These are phyloP conservation scores for Oryzias curvinotus DNA, from an alignment of 2,113 vertebrate genomes.

Conservation along the genomic window DNA sequence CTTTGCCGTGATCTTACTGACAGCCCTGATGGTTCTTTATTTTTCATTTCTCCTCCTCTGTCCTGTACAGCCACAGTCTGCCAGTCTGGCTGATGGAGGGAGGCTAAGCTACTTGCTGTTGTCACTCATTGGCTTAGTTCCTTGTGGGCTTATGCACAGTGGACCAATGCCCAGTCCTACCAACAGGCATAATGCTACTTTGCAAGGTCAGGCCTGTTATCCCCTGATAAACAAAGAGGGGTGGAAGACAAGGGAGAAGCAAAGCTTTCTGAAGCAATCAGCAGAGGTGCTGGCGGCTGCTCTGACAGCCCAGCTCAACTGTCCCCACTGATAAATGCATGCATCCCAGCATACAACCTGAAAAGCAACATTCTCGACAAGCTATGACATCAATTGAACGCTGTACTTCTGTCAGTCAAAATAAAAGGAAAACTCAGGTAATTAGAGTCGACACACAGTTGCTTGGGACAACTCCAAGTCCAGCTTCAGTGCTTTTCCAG, in stretches of 20 bases:
- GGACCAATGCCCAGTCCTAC: slow-evolving; percentile 45
- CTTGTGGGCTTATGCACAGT: slow-evolving; percentile 37
- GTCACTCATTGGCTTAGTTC: slow-evolving; percentile 35
- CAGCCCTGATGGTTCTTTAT: slow-evolving; percentile 32
- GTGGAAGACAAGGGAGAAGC: slow-evolving; percentile 36
- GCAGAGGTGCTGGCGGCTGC: slow-evolving; percentile 40
- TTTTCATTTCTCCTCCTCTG: slow-evolving; percentile 12
- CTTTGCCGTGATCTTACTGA: slow-evolving; percentile 33
- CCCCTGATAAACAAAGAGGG: slow-evolving; percentile 70
- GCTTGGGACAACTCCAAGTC: slow-evolving; percentile 52
- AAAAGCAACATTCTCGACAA: slow-evolving; percentile 45
- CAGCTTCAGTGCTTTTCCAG: slow-evolving; percentile 42
- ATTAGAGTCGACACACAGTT: slow-evolving; percentile 54
- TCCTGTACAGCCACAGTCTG: slow-evolving; percentile 22
- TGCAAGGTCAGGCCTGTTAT: slow-evolving; percentile 73
- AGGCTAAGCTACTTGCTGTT: slow-evolving; percentile 28
- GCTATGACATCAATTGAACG: slow-evolving; percentile 37
- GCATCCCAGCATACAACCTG: slow-evolving; percentile 31
- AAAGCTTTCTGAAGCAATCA: slow-evolving; percentile 39
- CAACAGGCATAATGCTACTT: slow-evolving; percentile 38
- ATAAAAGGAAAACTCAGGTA: slow-evolving; percentile 47
- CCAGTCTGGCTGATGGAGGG: slow-evolving; percentile 22
- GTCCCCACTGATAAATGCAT: slow-evolving; percentile 59
- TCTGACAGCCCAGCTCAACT: slow-evolving; percentile 50
- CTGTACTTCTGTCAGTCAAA: slow-evolving; percentile 64